Conservation (phyloP, 2,888 invertebrate species). For the Plagodis dolabraria region DNA sequence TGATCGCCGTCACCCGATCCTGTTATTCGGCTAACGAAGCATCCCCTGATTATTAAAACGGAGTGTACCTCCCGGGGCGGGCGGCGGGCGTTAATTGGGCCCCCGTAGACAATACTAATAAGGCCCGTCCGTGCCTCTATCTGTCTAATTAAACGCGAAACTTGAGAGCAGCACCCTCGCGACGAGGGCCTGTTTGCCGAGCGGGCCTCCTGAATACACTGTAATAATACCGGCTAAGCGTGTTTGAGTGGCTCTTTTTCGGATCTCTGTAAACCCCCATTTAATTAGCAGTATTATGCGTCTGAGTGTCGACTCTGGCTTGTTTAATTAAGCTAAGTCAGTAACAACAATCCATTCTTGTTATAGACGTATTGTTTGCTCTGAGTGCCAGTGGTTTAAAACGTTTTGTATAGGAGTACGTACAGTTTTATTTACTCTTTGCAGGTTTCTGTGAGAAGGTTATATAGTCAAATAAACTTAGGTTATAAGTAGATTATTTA, state of each 20-base stretch:
- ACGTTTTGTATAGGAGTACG: constrained; percentile 31
- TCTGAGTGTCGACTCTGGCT: constrained; percentile 80
- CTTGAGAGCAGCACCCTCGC: constrained; percentile 83
- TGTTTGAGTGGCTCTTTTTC: constrained; percentile 84
- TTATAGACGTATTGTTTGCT: constrained; percentile 62
- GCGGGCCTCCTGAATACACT: constrained; percentile 80
- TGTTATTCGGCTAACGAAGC: constrained; percentile 81
- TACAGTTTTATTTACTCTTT: constrained; percentile 27
- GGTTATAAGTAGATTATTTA: not conserved
- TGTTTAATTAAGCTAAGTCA: constrained; percentile 84
- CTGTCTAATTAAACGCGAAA: constrained; percentile 85
- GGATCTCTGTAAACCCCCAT: constrained; percentile 83
- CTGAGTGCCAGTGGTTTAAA: constrained; percentile 57
- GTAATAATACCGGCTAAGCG: constrained; percentile 84
- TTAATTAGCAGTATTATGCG: constrained; percentile 84
- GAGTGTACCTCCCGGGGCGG: constrained; percentile 78
- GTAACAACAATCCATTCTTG: constrained; percentile 78
- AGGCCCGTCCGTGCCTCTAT: constrained; percentile 84
- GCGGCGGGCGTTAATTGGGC: constrained; percentile 83
- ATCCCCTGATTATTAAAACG: constrained; percentile 84
- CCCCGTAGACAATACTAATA: constrained; percentile 85
- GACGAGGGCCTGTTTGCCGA: constrained; percentile 78
- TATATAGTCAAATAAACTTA: not conserved
- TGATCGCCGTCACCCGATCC: constrained; percentile 69
- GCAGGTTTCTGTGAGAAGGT: constrained; percentile 13